Base-by-base conservation (phyloP, 64 coral and sea anemone genomes). In the Pocillopora verrucosa region DNA sequence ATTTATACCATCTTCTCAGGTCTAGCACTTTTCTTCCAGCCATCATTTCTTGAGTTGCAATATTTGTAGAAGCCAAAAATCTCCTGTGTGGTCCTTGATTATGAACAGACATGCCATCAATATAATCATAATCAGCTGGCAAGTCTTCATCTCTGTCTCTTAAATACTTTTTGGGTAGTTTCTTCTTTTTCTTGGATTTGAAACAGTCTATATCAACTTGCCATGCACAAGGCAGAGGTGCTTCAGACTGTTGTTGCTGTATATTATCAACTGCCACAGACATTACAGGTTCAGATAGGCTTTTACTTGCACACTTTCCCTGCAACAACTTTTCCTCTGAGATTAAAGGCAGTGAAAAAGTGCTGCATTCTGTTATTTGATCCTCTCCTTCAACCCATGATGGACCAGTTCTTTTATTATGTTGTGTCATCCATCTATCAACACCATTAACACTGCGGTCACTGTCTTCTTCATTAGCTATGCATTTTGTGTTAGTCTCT, bases 1-100 rank as follows among this genome's bases (percentile, higher is more conserved):
- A 51, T 51, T 61, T 70, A 76, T 90, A 96, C 94, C 94, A 96
- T 90, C 94, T 72, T 73, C 88, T 96, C 1, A 90, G 65, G 51
- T 96, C 94, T 65, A 96, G 74, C 26, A 96, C 94, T 90, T 96
- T 96, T 41, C 94, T 90, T 61, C 69, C 58, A 65, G 76, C 83
- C 65, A 96, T 93, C 37, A 60, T 80, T 63, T 87, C 87, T 73
- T 89, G 81, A 88, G 69, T 82, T 16, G 69, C 87, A 68, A 63
- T 89, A 13, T 89, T 58, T 35, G 3, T 62, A 41, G 51, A 10
- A 67, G 36, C 14, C 36, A 45, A 79, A 37, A 0, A 75, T 37
- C 13, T 63, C 17, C 11, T 1, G 4, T 30, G 22, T 11, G 65
- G 25, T 3, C 58, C 11, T 93, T 69, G 20, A n/a, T 34, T 56